Percentiles rank a stretch among this genome's conserved stretches.
These are phyloP conservation scores for Myanophis thanlyinensis DNA, from an alignment of 2,113 vertebrate genomes.

Conservation along the genomic window DNA sequence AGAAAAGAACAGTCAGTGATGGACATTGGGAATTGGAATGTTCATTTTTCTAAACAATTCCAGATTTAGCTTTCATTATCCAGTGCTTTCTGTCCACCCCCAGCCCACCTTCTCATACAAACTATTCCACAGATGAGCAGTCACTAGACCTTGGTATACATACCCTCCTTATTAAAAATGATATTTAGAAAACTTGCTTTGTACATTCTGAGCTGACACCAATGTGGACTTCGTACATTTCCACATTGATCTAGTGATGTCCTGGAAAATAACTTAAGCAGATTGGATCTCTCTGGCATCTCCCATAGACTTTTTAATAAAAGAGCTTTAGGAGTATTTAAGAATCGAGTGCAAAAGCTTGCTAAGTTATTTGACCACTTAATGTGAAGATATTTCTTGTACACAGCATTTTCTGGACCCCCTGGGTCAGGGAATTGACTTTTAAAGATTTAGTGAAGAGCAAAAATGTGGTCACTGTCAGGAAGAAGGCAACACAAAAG, in stretches of 20 bases:
- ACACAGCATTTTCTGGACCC: not conserved
- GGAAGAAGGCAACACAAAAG: not conserved
- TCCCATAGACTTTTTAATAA: not conserved
- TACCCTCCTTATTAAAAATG: not conserved
- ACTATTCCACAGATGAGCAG: not conserved
- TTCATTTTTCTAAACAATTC: not conserved
- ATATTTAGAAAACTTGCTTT: not conserved
- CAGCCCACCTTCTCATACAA: not conserved
- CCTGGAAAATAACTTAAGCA: not conserved
- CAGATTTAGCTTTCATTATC: not conserved
- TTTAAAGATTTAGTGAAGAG: not conserved
- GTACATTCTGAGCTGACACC: not conserved
- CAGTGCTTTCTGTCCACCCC: not conserved
- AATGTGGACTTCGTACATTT: not conserved
- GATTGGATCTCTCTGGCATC: not conserved
- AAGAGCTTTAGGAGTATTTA: not conserved
- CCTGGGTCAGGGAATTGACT: not conserved
- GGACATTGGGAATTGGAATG: not conserved
- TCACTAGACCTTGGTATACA: not conserved
- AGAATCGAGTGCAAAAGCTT: not conserved
- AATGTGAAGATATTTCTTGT: not conserved
- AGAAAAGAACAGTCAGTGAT: constrained; percentile 20
- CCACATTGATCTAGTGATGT: not conserved
- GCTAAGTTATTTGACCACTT: not conserved
- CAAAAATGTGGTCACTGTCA: not conserved